Conservation (phyloP, 2,113 vertebrate genomes). For the Tragelaphus imberbis region DNA sequence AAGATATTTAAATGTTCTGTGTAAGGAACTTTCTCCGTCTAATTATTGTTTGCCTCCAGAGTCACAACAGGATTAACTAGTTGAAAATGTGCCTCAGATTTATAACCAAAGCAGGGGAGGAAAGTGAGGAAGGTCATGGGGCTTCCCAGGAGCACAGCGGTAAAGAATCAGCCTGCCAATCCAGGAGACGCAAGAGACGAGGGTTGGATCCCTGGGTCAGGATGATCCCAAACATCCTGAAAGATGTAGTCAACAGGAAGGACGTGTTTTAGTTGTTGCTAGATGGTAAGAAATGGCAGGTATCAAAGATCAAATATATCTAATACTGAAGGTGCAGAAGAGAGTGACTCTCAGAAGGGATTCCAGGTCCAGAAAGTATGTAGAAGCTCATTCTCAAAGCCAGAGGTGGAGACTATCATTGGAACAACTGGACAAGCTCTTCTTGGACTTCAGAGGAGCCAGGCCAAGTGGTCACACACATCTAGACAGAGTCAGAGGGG, state of each 20-base stretch:
- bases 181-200: background rate
- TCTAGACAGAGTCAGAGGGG: background rate
- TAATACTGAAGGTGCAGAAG: background rate
- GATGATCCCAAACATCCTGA: background rate
- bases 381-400: background rate
- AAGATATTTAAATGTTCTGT: background rate
- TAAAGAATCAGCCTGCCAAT: background rate
- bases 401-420: background rate
- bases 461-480: background rate
- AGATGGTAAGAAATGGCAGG: background rate
- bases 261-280: background rate
- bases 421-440: background rate
- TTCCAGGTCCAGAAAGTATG: background rate
- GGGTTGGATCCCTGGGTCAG: background rate
- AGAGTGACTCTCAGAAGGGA: background rate
- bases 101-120: background rate
- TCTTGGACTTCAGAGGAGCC: background rate
- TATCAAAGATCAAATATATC: background rate
- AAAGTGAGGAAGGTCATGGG: background rate
- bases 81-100: background rate
- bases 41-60: background rate
- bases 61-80: background rate
- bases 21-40: background rate
- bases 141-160: background rate
- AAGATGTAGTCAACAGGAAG: background rate